Base-by-base conservation (phyloP, 2,888 invertebrate genomes). In the Liopterus haemorrhoidalis region DNA sequence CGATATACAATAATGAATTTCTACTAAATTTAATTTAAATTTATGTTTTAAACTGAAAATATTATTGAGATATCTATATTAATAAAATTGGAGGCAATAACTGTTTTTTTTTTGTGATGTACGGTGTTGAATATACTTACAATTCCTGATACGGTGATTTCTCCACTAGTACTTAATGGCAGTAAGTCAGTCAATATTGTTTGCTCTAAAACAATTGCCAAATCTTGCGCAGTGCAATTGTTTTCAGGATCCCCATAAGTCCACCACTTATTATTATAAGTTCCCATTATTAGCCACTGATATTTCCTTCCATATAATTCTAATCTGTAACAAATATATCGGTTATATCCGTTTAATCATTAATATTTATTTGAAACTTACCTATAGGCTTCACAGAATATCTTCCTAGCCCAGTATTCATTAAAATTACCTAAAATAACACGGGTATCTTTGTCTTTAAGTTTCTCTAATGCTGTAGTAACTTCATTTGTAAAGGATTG, bases 361-460 rank as follows among this genome's bases (percentile, higher is more conserved):
- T 25, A 25, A 25, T 11, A 3, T 8, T 22, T 22, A 22, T 22
- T 5, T 22, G 6, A 22, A 22, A 22, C 22, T 22, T 22, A 22
- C 76, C 82, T n/a, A 64, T 82, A 84, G 37, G 90, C 91, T 63
- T 90, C 88, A 65, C 91, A 92, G 65, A 91, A 91, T 51, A 90
- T 86, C 58, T 80, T 78, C 41, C 90, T 72, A 0, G 96, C 95
- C 87, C 93, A 93, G 38, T 82, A 81, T 64, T 93, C 92, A 68
- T 94, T 92, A 68, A 97, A 95, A 69, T 96, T 96, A 2, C 94
- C 94, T 60, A 49, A 39, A 56, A 97, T 93, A 46, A 99, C 92
- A 46, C 96, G 78, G 2, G 93, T 89, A 63, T 97, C 96, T 60
- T 92, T 89, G 55, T 88, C 87, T 57, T 87, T 84, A 1, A 92